Conservation (phyloP, 2,113 vertebrate species). For the Proterorhinus semilunaris region DNA sequence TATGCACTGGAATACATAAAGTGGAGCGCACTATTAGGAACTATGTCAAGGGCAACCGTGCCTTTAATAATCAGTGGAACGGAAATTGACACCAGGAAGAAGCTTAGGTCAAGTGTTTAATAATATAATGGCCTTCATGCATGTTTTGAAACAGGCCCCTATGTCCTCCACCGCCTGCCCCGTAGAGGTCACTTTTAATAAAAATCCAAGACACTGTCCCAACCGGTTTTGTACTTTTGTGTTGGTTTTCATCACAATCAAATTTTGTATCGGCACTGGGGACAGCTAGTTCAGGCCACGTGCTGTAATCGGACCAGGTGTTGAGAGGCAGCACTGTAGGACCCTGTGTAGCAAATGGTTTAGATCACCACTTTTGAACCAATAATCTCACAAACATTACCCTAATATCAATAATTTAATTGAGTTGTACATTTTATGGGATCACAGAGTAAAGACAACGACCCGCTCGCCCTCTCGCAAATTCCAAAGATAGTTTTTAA, state of each 20-base stretch:
- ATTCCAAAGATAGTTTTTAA: background rate
- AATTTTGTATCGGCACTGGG: slow-evolving; percentile 60
- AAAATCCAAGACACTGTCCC: slow-evolving; percentile 47
- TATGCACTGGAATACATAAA: slow-evolving; percentile 5
- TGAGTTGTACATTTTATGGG: too few species aligned
- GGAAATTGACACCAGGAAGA: slow-evolving; percentile 71
- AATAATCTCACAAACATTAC: too few species aligned
- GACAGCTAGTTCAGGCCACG: slow-evolving; percentile 40
- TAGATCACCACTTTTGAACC: background rate
- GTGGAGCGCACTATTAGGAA: slow-evolving; percentile 20
- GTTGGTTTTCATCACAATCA: slow-evolving; percentile 72
- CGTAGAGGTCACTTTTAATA: slow-evolving; percentile 72
- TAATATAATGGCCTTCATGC: slow-evolving; percentile 51
- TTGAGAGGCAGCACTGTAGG: slow-evolving; percentile 52
- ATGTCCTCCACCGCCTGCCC: slow-evolving; percentile 35
- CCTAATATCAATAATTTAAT: too few species aligned
- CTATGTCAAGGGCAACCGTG: slow-evolving; percentile 63
- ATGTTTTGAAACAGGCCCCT: slow-evolving; percentile 44
- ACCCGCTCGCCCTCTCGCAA: background rate
- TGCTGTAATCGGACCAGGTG: slow-evolving; percentile 59
- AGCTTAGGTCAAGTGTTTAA: slow-evolving; percentile 56
- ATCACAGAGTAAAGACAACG: too few species aligned
- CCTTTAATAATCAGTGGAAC: slow-evolving; percentile 55
- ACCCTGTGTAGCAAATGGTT: slow-evolving; percentile 16
- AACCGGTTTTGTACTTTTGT: slow-evolving; percentile 50